Percentiles rank a stretch among this genome's conserved stretches.
Conservation (phyloP, 2,113 vertebrate genomes). For the Anguilla japonica region DNA sequence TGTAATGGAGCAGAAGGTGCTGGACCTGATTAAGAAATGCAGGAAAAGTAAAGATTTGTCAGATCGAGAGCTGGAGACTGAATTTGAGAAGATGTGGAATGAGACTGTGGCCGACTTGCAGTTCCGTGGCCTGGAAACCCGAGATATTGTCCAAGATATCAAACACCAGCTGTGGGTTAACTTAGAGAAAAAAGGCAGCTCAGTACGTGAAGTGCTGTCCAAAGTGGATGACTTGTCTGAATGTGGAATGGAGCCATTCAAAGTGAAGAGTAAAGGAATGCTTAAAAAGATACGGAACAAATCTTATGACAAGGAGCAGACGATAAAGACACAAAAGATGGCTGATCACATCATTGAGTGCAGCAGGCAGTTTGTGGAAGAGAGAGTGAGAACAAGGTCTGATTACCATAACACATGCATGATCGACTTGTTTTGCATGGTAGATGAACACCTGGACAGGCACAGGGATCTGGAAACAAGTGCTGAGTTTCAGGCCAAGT, state of each 20-base stretch:
- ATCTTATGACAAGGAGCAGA: neutral
- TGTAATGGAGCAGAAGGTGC: conserved; percentile 37
- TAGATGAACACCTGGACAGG: neutral
- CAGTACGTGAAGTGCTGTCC: conserved; percentile 9
- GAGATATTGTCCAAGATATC: conserved; percentile 17
- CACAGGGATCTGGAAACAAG: neutral
- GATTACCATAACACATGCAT: conserved; percentile 24
- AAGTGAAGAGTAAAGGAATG: neutral
- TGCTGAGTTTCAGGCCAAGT: conserved; percentile 20
- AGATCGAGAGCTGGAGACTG: neutral
- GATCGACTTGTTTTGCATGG: no score
- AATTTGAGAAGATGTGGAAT: conserved; percentile 45
- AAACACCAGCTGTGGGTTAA: neutral
- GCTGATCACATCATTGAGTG: conserved; percentile 3
- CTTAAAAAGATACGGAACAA: neutral
- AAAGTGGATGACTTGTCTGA: neutral
- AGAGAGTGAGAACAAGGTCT: conserved; percentile 9
- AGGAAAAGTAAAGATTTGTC: conserved; percentile 4
- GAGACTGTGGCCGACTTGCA: conserved; percentile 13
- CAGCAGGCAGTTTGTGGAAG: conserved; percentile 14
- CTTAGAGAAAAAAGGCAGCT: conserved; percentile 2
- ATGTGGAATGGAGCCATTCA: neutral
- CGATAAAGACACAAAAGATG: neutral
- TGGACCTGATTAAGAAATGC: conserved; percentile 25
- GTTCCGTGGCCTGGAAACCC: neutral